Base-by-base conservation (phyloP, 2,797 vertebrate species). In the Numenius phaeopus region DNA sequence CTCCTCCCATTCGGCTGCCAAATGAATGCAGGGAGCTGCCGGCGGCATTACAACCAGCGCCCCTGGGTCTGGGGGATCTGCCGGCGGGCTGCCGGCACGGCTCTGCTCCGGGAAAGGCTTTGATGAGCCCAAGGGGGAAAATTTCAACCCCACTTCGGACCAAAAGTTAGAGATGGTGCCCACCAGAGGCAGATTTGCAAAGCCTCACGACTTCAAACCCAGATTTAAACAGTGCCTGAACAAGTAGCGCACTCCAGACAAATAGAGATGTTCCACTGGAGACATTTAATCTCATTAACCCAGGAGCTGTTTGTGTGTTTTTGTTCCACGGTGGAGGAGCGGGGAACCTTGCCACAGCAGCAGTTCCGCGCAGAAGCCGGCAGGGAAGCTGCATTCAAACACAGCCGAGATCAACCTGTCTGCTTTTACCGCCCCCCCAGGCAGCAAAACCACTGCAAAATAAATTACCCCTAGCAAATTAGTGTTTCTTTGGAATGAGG, bases 41-140 rank as follows among this genome's bases (percentile, higher is more conserved):
- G 10, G 37, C 0, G 0, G 42, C 49, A 5, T 26, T 20, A 15
- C 11, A 40, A 4, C 37, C 6, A 2, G 19, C 8, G 1, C 7
- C 30, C 34, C 14, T 1, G 14, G 57, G 11, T 7, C 14, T 9
- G 44, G 58, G 62, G 47, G 19, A 39, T 29, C 32, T 10, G 39
- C 39, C 58, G 39, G 69, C 12, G 16, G 52, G 23, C 54, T 34
- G 49, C 37, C 3, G 2, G 62, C 69, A 52, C 1, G 2, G 50
- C 47, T 55, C 67, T 5, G 50, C 50, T 22, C 57, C 3, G 0
- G 5, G n/a, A 8, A 29, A 29, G 18, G 47, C 59, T 67, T 50
- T 6, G 20, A 42, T 14, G 70, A 77, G 29, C 88, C 71, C 50
- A 24, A 40, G 21, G 34, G 44, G 54, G 59, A 32, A 20, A 19